These are phyloP conservation scores for Aelia acuminata DNA, from an alignment of 2,888 invertebrate genomes.

Conservation along the genomic window DNA sequence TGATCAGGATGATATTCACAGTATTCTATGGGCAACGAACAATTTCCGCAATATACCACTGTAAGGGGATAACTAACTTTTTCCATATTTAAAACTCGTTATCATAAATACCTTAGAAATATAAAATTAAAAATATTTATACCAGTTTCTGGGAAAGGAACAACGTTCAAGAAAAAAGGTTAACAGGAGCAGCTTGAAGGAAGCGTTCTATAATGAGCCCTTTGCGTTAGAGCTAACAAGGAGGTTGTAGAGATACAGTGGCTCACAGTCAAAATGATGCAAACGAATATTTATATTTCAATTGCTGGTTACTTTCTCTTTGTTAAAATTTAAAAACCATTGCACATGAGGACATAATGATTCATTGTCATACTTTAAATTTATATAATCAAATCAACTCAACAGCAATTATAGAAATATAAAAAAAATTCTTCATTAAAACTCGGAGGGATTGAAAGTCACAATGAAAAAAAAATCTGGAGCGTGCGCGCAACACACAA, in stretches of 20 bases:
- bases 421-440: no score
- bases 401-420: no score
- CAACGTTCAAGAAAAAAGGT: background rate
- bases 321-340: no score
- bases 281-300: no score
- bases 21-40: conserved; percentile 96
- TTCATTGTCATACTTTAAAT: no score
- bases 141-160: background rate
- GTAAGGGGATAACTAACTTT: conserved; percentile 79
- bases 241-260: background rate
- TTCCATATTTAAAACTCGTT: conserved; percentile 67
- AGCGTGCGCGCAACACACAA: no score
- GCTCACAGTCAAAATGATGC: no score
- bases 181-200: background rate
- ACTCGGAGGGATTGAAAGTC: no score
- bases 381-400: no score
- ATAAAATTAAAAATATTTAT: background rate
- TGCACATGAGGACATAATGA: no score
- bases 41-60: conserved; percentile 93
- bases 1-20: conserved; percentile 98
- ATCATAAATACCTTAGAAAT: background rate
- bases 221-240: background rate
- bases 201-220: background rate
- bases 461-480: no score
- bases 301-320: no score